phyloP scores from a whole-genome alignment of 2,113 vertebrate species.

The Mungos mungo region DNA sequence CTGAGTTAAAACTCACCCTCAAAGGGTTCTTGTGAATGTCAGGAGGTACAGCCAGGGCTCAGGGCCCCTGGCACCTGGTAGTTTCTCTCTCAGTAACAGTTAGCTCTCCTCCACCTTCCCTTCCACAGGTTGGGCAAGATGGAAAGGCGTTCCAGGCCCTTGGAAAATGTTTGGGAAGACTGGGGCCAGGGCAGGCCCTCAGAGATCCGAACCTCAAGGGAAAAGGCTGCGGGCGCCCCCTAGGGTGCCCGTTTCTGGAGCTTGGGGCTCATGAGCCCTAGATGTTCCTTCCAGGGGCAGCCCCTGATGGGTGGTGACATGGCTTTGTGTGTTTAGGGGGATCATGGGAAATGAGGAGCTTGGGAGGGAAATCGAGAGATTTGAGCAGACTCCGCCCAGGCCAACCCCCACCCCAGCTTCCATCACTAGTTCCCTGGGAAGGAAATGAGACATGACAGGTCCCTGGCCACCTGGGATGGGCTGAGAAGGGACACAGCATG shows the following conservation, averaged over 20 bases:
- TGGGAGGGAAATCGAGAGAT: constrained; percentile 88
- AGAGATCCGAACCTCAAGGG: neutral
- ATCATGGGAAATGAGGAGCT: constrained; percentile 82
- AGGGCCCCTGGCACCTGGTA: neutral
- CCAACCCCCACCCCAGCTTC: constrained; percentile 68
- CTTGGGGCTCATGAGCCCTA: neutral
- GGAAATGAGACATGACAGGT: constrained; percentile 88
- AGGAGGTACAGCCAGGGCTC: neutral
- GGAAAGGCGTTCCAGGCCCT: neutral
- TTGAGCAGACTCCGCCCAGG: constrained; percentile 86
- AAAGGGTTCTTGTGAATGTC: neutral
- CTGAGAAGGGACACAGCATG: constrained; percentile 75
- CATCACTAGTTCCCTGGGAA: constrained; percentile 83
- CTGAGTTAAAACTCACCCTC: neutral
- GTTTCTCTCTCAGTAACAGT: neutral
- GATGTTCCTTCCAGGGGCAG: neutral
- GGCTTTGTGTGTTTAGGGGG: constrained; percentile 79
- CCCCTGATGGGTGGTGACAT: constrained; percentile 85
- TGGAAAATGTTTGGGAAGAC: neutral
- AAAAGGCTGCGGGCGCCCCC: neutral
- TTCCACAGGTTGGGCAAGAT: neutral
- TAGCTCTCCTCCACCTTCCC: neutral
- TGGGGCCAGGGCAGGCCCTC: neutral
- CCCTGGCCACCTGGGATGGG: constrained; percentile 77
- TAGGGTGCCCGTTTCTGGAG: neutral